A percentile compares a stretch with the other conserved stretches of the same genome.
Evolutionary conservation across 2,113 vertebrate species (phyloP).

Genomic region (Myxocyprinus asiaticus): DNA sequence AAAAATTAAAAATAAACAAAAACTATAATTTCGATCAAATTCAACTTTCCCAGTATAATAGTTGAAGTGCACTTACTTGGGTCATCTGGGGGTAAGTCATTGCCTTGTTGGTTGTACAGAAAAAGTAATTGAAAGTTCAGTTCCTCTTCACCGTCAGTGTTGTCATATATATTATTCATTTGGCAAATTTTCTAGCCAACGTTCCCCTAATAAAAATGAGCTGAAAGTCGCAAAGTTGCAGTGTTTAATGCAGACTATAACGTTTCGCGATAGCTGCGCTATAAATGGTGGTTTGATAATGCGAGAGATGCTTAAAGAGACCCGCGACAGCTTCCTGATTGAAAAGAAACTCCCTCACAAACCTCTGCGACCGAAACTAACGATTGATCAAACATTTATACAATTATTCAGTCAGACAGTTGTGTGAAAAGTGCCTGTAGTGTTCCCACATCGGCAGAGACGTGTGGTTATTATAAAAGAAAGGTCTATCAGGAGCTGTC

Average conservation of each 20-base stretch:
- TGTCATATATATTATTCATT: conserved; percentile 53
- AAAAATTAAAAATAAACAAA: too few species aligned
- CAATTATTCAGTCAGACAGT: background rate
- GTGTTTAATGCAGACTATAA: background rate
- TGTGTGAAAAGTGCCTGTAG: too few species aligned
- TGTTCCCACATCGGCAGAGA: too few species aligned
- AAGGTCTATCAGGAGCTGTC: too few species aligned
- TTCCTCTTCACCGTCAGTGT: conserved; percentile 76
- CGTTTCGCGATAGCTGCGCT: background rate
- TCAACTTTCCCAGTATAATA: too few species aligned
- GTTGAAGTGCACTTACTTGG: conserved; percentile 77
- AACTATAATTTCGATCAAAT: too few species aligned
- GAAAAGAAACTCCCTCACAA: conserved; percentile 47
- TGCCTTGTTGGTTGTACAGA: conserved; percentile 70
- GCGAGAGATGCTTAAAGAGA: conserved; percentile 13
- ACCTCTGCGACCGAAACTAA: background rate
- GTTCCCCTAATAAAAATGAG: background rate
- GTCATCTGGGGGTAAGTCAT: conserved; percentile 73
- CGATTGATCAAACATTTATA: background rate
- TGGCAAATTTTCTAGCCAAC: conserved; percentile 2
- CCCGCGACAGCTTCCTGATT: conserved; percentile 47
- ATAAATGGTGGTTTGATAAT: background rate
- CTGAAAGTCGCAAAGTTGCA: too few species aligned
- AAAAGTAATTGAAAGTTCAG: conserved; percentile 89
- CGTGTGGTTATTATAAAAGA: too few species aligned